Conservation (phyloP, 2,113 vertebrate genomes). For the Zosterops japonicus region DNA sequence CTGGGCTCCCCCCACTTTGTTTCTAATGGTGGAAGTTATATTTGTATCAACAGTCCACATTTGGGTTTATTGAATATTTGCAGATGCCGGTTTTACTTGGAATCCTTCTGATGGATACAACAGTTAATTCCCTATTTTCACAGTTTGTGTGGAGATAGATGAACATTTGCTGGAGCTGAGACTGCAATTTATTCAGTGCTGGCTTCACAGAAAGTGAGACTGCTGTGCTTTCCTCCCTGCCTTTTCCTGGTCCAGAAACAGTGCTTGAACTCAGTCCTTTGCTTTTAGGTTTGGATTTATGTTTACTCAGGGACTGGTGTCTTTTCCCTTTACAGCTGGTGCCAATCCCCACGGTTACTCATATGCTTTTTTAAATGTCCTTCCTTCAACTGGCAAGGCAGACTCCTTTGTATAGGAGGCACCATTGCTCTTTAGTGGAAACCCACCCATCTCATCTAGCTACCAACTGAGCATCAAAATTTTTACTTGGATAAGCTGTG, state of each 20-base stretch:
- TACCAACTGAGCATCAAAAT: neutral
- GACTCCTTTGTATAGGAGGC: neutral
- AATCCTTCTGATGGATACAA: neutral
- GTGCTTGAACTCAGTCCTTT: neutral
- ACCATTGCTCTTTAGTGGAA: neutral
- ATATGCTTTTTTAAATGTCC: neutral
- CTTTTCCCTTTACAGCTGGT: neutral
- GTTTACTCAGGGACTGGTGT: neutral
- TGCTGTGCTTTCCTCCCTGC: neutral
- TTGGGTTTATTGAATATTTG: neutral
- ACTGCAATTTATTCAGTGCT: neutral
- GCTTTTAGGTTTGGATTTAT: neutral
- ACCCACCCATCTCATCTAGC: neutral
- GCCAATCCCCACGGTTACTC: rapidly evolving
- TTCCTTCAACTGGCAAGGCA: neutral
- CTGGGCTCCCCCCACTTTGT: neutral
- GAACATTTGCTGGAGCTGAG: neutral
- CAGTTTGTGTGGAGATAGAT: neutral
- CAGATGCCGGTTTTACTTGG: neutral
- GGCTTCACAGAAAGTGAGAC: neutral
- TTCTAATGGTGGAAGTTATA: neutral
- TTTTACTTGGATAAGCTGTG: neutral
- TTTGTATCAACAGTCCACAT: neutral
- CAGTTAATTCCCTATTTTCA: neutral
- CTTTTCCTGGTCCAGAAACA: neutral